Evolutionary conservation across 2,888 invertebrate species (phyloP).

Genomic region (Cordilura impudica): DNA sequence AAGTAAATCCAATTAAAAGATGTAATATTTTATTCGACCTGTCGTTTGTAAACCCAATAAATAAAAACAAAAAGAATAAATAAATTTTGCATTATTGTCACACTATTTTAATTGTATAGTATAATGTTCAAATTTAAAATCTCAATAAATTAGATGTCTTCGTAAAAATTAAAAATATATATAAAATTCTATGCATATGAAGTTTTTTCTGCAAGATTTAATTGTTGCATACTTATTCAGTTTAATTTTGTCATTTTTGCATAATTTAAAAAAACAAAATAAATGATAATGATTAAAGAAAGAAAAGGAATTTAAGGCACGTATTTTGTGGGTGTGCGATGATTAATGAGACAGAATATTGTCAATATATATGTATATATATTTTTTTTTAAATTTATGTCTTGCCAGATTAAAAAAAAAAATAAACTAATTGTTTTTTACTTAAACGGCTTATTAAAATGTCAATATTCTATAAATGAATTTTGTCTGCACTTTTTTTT

Average conservation of each 20-base stretch:
- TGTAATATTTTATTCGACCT: no score
- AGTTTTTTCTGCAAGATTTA: constrained; percentile 22
- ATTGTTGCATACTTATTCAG: background rate
- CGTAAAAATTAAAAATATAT: background rate
- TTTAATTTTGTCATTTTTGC: constrained; percentile 20
- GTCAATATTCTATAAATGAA: background rate
- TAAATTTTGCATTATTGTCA: no score
- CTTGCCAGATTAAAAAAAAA: background rate
- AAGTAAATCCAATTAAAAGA: no score
- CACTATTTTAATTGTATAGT: background rate
- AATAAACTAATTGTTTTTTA: background rate
- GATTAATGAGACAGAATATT: background rate
- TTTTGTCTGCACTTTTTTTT: no score
- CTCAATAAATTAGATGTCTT: constrained; percentile 17
- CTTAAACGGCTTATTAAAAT: background rate
- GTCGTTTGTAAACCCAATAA: no score
- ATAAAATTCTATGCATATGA: background rate
- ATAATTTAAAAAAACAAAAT: constrained; percentile 11
- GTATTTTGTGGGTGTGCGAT: background rate
- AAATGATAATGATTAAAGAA: constrained; percentile 12
- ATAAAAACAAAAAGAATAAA: no score
- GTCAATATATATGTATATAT: background rate
- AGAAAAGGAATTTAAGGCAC: constrained; percentile 11
- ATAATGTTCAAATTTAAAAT: constrained; percentile 6
- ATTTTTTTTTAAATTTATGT: background rate